These are phyloP conservation scores for Eurosta solidaginis DNA, from an alignment of 1,140 invertebrate genomes.

Conservation along the genomic window DNA sequence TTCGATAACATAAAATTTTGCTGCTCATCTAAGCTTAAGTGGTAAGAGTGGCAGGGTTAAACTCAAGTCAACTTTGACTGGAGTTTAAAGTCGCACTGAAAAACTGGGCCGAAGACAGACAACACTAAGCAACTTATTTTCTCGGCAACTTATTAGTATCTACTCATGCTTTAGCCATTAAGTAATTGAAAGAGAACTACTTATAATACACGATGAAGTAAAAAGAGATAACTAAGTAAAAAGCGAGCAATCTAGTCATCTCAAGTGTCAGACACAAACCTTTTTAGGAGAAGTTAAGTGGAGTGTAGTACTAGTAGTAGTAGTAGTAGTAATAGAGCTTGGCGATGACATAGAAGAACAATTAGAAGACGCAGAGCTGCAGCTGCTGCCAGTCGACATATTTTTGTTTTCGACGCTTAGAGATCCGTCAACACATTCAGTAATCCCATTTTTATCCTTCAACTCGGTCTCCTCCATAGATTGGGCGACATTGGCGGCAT, in stretches of 20 bases:
- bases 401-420: conserved; percentile 36
- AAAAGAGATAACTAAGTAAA: background rate
- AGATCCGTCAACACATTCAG: conserved; percentile 2
- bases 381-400: conserved; percentile 52
- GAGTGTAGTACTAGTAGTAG: conserved; percentile 41
- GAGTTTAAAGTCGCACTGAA: too few species aligned
- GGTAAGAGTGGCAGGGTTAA: too few species aligned
- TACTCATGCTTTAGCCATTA: too few species aligned
- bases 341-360: conserved; percentile 61
- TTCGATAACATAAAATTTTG: too few species aligned
- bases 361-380: conserved; percentile 60
- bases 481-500: background rate
- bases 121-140: too few species aligned
- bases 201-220: background rate
- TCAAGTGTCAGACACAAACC: conserved; percentile 53
- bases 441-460: conserved; percentile 7
- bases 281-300: conserved; percentile 61
- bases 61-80: too few species aligned
- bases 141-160: too few species aligned
- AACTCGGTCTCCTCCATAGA: conserved; percentile 28
- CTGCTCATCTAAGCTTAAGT: too few species aligned
- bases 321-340: conserved; percentile 43
- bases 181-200: background rate
- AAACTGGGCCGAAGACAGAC: too few species aligned
- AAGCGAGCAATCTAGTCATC: background rate